Conservation (phyloP, 1,140 invertebrate genomes). For the Orius laevigatus region DNA sequence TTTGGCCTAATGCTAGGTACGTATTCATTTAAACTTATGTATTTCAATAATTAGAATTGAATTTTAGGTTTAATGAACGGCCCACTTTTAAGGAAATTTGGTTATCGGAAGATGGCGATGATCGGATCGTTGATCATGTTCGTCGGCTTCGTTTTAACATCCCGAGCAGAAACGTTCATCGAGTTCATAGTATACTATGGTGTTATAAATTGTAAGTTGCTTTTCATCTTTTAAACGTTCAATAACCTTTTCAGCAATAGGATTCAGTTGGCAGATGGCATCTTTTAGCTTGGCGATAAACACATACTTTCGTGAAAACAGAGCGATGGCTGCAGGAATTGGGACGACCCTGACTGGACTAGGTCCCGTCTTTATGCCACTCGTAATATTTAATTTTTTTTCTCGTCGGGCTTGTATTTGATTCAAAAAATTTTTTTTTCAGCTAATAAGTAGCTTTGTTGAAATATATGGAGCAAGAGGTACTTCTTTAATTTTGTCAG, state of each 20-base stretch:
- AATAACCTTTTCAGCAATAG: slow-evolving; percentile 36
- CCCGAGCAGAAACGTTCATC: slow-evolving; percentile 32
- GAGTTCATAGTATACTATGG: slow-evolving; percentile 43
- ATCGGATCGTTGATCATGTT: slow-evolving; percentile 34
- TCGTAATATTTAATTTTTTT: slow-evolving; percentile 27
- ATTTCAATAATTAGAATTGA: background rate
- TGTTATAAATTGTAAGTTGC: slow-evolving; percentile 24
- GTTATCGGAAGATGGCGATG: slow-evolving; percentile 38
- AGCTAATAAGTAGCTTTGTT: slow-evolving; percentile 23
- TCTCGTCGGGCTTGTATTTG: slow-evolving; percentile 29
- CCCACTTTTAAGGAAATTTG: slow-evolving; percentile 33
- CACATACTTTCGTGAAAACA: slow-evolving; percentile 47
- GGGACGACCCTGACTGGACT: slow-evolving; percentile 52
- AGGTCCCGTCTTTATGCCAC: slow-evolving; percentile 56
- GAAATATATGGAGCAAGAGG: slow-evolving; percentile 40
- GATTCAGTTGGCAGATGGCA: slow-evolving; percentile 44
- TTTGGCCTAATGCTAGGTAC: slow-evolving; percentile 38
- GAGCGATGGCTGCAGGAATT: slow-evolving; percentile 47
- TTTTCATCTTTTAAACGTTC: background rate
- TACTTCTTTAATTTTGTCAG: slow-evolving; percentile 41
- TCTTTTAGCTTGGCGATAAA: slow-evolving; percentile 53
- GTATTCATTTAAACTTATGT: background rate
- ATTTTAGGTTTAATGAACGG: slow-evolving; percentile 38
- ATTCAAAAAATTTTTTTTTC: background rate
- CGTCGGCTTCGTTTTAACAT: slow-evolving; percentile 33